These are phyloP conservation scores for Dendrocincla fuliginosa DNA, from an alignment of 2,797 vertebrate genomes.

Conservation along the genomic window DNA sequence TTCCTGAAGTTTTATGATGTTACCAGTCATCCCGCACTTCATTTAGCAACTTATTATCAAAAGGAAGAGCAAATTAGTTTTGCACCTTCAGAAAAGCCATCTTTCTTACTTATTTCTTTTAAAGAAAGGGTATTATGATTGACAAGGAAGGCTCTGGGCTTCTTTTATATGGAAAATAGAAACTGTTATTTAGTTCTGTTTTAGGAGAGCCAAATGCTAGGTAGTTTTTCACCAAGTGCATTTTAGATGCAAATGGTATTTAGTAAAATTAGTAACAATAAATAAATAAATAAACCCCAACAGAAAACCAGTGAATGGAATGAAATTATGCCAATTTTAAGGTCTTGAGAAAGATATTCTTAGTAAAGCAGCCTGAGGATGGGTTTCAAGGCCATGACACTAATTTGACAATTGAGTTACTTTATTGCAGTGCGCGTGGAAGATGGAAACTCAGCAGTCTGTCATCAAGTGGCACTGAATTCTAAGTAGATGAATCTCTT, in stretches of 20 bases:
- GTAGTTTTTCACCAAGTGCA: background rate
- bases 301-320: background rate
- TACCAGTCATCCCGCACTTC: background rate
- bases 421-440: background rate
- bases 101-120: background rate
- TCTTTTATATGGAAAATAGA: background rate
- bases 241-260: background rate
- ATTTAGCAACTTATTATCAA: background rate
- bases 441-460: background rate
- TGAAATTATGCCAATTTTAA: background rate
- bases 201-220: background rate
- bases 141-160: background rate
- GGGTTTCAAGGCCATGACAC: background rate
- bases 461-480: background rate
- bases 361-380: background rate
- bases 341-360: background rate
- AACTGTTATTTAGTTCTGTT: background rate
- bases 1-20: background rate
- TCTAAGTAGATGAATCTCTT: background rate
- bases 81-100: background rate
- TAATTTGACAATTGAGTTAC: background rate
- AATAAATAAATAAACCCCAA: background rate
- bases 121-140: background rate
- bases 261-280: background rate
- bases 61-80: background rate